Percentiles rank a stretch among this genome's conserved stretches.
Conservation (phyloP, 2,797 vertebrate genomes). For the Apogon hyalosoma region DNA sequence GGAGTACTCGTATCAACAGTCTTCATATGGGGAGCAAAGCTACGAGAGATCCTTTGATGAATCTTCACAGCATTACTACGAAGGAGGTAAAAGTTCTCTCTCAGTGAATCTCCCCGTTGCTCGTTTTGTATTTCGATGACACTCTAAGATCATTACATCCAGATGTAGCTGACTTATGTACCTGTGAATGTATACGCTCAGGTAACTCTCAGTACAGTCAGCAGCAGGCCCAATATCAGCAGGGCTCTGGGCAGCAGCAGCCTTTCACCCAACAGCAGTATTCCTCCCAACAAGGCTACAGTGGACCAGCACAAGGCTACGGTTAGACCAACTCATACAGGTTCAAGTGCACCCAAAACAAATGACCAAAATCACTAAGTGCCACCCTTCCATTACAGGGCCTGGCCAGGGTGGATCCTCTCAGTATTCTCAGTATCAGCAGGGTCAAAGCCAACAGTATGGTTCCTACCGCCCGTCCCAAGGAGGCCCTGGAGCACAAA, state of each 20-base stretch:
- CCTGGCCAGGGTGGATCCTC: conserved; percentile 89
- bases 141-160: not conserved
- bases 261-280: conserved; percentile 93
- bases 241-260: conserved; percentile 90
- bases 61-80: conserved; percentile 95
- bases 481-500: conserved; percentile 87
- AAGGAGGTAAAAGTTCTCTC: conserved; percentile 85
- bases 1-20: conserved; percentile 93
- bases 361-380: not conserved
- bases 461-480: conserved; percentile 91
- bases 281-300: conserved; percentile 92
- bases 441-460: conserved; percentile 93
- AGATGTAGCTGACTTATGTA: not conserved
- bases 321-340: conserved; percentile 80
- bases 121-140: not conserved
- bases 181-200: conserved; percentile 58
- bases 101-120: too few relatives aligned
- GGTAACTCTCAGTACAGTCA: conserved; percentile 95
- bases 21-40: conserved; percentile 92
- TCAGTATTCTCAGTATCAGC: conserved; percentile 95
- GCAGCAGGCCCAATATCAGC: conserved; percentile 93
- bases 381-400: conserved; percentile 61
- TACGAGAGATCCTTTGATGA: conserved; percentile 95
- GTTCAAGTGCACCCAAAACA: not conserved
- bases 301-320: conserved; percentile 91